Evolutionary conservation across 35 echinoderm and acorn worm genomes (phyloP), one percentile per base, ranked within the genome.

Genomic region (Heliocidaris erythrogramma): DNA sequence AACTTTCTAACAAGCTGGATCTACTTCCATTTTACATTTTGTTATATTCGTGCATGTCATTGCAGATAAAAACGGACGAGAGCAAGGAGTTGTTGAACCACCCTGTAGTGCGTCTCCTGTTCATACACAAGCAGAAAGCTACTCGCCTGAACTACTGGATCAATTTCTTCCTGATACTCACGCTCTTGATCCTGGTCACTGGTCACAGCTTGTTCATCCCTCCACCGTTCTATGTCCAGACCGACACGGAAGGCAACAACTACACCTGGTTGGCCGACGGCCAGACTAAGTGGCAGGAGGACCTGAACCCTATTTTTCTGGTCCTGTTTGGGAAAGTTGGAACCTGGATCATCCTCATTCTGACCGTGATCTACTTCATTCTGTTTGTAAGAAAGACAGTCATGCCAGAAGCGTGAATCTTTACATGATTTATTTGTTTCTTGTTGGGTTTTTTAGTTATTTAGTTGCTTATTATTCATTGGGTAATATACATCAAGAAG

Each of bases 251-350:
- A 13, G 91, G 47, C 47, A 24, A n/a, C 47, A 92, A 92, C 91
- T 92, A 92, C 91, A 92, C 91, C 47, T 92, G 91, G 91, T 59
- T 92, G 47, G 91, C 91, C n/a, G 91, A 92, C 30, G 91, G 91
- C 16, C 12, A 92, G 49, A 92, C 48, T 4, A 49, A 59, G 48
- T 92, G 91, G 91, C 9, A 56, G n/a, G 29, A 49, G 13, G 30
- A 56, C 48, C 13, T 59, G 17, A 48, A 92, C 47, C 47, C 29
- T 16, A 13, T 48, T 16, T 49, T 49, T 27, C n/a, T 92, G 16
- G 17, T 92, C 50, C 17, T 92, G 18, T 59, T 92, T 50, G 91
- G 91, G 13, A 49, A 92, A 92, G 91, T 92, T 30, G 91, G 91
- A 2, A 59, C 13, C 47, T 92, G 91, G 91, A 92, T 92, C 49